Evolutionary conservation across 30 jellyfish, hydroid and myxozoan genomes (phyloP).

Genomic region (Turritopsis rubra): DNA sequence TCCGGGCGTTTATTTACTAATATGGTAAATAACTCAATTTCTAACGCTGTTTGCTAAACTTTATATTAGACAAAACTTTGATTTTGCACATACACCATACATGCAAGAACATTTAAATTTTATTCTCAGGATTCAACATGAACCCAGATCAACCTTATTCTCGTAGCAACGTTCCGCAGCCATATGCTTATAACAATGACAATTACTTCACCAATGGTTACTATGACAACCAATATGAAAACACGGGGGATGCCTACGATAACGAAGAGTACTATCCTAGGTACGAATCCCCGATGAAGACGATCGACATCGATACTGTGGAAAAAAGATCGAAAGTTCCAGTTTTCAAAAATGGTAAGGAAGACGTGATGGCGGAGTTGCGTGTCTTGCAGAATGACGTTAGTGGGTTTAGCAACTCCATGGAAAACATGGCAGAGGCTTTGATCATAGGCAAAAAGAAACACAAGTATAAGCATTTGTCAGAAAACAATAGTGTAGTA

Average conservation of each 20-base stretch:
- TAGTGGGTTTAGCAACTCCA: not conserved
- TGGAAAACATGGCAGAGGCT: slow-evolving; percentile 19
- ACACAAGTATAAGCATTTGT: not conserved
- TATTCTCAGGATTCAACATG: not conserved
- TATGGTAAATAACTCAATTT: too few relatives aligned
- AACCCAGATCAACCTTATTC: not conserved
- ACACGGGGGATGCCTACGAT: not conserved
- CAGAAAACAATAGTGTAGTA: not conserved
- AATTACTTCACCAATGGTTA: not conserved
- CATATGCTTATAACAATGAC: not conserved
- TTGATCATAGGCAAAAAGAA: not conserved
- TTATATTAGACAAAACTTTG: not conserved
- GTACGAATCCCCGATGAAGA: not conserved
- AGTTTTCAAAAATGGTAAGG: not conserved
- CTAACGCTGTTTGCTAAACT: too few relatives aligned
- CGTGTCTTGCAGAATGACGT: slow-evolving; percentile 5
- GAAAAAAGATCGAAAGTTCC: not conserved
- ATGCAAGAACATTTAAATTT: too few relatives aligned
- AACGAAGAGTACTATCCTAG: not conserved
- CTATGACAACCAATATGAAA: not conserved
- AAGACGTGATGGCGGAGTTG: not conserved
- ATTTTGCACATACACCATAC: not conserved
- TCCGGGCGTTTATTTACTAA: too few relatives aligned
- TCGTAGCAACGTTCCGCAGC: not conserved
- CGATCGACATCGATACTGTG: not conserved